These are phyloP conservation scores for Nerophis lumbriciformis DNA, from an alignment of 2,113 vertebrate species.

Conservation along the genomic window DNA sequence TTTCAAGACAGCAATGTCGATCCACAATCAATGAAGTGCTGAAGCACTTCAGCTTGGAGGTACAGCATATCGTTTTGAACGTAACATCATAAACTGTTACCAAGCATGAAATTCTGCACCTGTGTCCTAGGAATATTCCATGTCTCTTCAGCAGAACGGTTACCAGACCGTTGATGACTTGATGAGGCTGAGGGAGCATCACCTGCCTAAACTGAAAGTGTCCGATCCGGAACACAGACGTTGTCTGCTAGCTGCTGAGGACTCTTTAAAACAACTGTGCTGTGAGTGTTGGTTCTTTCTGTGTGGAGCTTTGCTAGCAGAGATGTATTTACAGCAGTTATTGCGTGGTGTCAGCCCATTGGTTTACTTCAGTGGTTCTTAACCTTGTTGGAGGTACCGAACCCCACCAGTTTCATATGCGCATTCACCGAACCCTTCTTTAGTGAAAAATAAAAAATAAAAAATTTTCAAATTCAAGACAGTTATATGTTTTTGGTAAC, in stretches of 20 bases:
- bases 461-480: too few relatives aligned
- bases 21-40: constrained; percentile 80
- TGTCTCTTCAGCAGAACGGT: constrained; percentile 79
- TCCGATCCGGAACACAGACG: constrained; percentile 79
- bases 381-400: too few relatives aligned
- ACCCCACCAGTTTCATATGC: too few relatives aligned
- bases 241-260: constrained; percentile 76
- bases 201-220: constrained; percentile 84
- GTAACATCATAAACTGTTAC: too few relatives aligned
- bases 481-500: too few relatives aligned
- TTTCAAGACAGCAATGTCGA: constrained; percentile 59
- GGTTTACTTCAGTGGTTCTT: too few relatives aligned
- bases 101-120: not conserved
- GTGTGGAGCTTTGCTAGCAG: too few relatives aligned
- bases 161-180: constrained; percentile 86
- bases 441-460: too few relatives aligned
- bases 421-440: too few relatives aligned
- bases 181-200: constrained; percentile 79
- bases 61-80: constrained; percentile 25
- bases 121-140: constrained; percentile 76
- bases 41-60: constrained; percentile 77
- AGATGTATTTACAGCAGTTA: too few relatives aligned
- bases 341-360: too few relatives aligned
- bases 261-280: constrained; percentile 74
- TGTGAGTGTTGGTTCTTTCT: constrained; percentile 70